Conservation (phyloP, 2,888 invertebrate genomes). For the Apodemia mormo region DNA sequence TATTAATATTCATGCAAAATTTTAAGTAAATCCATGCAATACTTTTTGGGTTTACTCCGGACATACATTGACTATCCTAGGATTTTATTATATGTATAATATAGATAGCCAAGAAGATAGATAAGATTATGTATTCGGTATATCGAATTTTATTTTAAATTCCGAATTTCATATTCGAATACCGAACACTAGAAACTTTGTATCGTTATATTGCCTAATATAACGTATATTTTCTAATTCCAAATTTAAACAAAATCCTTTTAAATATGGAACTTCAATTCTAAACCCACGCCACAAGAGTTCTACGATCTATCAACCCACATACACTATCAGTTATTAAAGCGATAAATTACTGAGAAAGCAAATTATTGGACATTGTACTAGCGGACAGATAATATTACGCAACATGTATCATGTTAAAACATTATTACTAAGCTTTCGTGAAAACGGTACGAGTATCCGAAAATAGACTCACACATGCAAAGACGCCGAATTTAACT, state of each 20-base stretch:
- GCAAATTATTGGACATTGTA: slow-evolving; percentile 26
- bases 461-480: slow-evolving; percentile 44
- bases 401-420: slow-evolving; percentile 10
- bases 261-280: not conserved
- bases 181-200: no score
- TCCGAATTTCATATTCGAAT: no score
- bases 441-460: slow-evolving; percentile 32
- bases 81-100: no score
- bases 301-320: slow-evolving; percentile 19
- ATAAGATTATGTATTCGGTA: no score
- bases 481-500: slow-evolving; percentile 41
- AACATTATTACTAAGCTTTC: slow-evolving; percentile 25
- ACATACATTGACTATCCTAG: no score
- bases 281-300: slow-evolving; percentile 18
- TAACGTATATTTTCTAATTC: not conserved
- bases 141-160: no score
- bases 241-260: slow-evolving; percentile 1
- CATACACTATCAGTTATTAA: slow-evolving; percentile 19
- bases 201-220: no score
- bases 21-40: no score
- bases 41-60: no score
- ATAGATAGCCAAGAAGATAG: no score
- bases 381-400: slow-evolving; percentile 27
- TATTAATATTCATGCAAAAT: no score
- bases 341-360: slow-evolving; percentile 27